These are phyloP conservation scores for Spondyliosoma cantharus DNA, from an alignment of 2,797 vertebrate genomes.

Conservation along the genomic window DNA sequence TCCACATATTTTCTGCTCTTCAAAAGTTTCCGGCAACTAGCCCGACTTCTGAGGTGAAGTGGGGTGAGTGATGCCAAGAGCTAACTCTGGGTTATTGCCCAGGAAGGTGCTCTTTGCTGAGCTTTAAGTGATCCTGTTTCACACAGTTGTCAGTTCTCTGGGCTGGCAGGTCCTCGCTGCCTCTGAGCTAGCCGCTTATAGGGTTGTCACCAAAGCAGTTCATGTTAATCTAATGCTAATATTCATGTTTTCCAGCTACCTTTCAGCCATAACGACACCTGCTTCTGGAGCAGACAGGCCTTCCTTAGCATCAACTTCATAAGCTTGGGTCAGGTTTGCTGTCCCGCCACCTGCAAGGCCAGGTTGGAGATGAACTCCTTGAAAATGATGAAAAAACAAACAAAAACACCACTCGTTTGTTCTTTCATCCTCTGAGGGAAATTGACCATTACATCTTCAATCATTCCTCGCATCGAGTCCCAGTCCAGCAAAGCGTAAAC, in stretches of 20 bases:
- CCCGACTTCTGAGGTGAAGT: constrained; percentile 62
- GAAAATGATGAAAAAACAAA: background rate
- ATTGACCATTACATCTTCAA: constrained; percentile 10
- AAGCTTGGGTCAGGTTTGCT: background rate
- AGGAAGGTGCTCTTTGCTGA: constrained; percentile 67
- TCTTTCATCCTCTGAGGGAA: constrained; percentile 1
- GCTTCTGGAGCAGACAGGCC: constrained; percentile 25
- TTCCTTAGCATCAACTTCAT: background rate
- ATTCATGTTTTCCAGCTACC: constrained; percentile 52
- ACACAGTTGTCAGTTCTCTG: constrained; percentile 80
- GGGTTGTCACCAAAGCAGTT: constrained; percentile 72
- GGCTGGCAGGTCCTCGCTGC: constrained; percentile 76
- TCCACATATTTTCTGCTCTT: constrained; percentile 13
- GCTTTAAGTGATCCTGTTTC: constrained; percentile 83
- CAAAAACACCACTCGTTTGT: background rate
- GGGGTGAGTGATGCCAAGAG: constrained; percentile 63
- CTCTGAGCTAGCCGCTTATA: constrained; percentile 72
- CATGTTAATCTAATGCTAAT: constrained; percentile 76
- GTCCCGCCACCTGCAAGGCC: constrained; percentile 3
- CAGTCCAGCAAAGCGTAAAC: constrained; percentile 61
- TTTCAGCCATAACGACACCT: constrained; percentile 55
- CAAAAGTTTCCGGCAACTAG: constrained; percentile 46
- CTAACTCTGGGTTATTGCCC: constrained; percentile 67
- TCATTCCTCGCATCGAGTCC: constrained; percentile 15
- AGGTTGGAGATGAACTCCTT: background rate